phyloP scores from a whole-genome alignment of 2,888 invertebrate species.

The Troides aeacus region DNA sequence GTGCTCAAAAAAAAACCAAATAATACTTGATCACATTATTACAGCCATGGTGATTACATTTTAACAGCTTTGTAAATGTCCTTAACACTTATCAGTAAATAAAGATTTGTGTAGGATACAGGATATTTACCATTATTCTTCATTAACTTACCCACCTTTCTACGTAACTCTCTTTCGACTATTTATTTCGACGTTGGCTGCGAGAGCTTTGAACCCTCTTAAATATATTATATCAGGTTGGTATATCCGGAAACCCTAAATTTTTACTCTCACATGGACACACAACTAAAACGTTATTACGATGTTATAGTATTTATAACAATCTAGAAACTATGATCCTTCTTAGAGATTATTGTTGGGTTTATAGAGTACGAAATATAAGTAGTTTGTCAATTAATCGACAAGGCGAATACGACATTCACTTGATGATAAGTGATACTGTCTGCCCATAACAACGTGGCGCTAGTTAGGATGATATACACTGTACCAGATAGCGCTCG shows the following conservation, averaged over 20 bases:
- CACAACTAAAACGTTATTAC: neutral
- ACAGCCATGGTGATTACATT: neutral
- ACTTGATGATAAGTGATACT: too few relatives aligned
- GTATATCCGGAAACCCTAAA: neutral
- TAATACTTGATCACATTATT: neutral
- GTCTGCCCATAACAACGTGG: too few relatives aligned
- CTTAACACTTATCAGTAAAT: neutral
- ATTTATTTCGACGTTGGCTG: slow-evolving; percentile 11
- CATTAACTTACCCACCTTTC: slow-evolving; percentile 17
- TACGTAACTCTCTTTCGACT: slow-evolving; percentile 9
- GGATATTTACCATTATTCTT: slow-evolving; percentile 10
- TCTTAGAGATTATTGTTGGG: neutral
- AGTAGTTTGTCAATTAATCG: too few relatives aligned
- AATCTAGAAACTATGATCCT: neutral
- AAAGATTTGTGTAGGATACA: neutral
- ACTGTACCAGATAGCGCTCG: too few relatives aligned
- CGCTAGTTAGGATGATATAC: too few relatives aligned
- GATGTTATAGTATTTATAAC: neutral
- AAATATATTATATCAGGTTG: neutral
- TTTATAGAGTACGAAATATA: too few relatives aligned
- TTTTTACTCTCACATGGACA: neutral
- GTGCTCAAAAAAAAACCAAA: neutral
- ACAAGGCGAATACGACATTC: too few relatives aligned
- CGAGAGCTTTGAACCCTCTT: slow-evolving; percentile 19
- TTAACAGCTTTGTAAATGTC: neutral